Evolutionary conservation across 2,797 vertebrate genomes (phyloP), one percentile per base, ranked within the genome.

Genomic region (Tapera naevia): DNA sequence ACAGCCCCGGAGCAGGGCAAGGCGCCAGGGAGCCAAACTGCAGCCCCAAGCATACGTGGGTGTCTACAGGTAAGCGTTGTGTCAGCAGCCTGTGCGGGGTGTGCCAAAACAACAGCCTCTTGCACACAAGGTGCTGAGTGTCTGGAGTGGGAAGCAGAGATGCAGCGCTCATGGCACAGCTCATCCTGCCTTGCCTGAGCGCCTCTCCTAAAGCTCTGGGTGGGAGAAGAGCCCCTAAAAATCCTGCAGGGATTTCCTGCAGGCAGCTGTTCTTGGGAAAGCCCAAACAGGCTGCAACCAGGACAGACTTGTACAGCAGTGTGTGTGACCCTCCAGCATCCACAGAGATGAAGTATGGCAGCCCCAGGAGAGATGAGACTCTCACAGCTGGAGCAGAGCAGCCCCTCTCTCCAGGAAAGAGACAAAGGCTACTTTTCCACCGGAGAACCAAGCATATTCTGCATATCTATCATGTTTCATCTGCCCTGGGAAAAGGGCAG

Each of bases 41-140:
- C 92, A 85, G 87, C 48, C 58, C 56, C 48, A 11, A 61, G 87
- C 45, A 80, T 80, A 95, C 41, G 48, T 93, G 95, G 88, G 32
- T 60, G 73, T 74, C 71, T 71, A 46, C 93, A 95, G 94, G 88
- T 89, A 73, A 85, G 53, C 3, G 0, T 45, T 48, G 54, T 4
- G 3, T 61, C 94, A 94, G 88, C 79, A 82, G 72, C 32, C 74
- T 70, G 3, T 0, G 2, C 9, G 23, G 54, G 7, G 19, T 5
- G 2, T 1, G 3, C 66, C 78, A 9, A 43, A 91, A 81, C 58
- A 82, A 25, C 80, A 71, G 74, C 45, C 48, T 58, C 43, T 35
- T 2, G 25, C 17, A n/a, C 22, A 11, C 0, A 2, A 33, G 54
- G 35, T 4, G 32, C 80, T 0, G 0, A 53, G 39, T 51, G 54